These are phyloP conservation scores for Tromatobia lineatoria DNA, from an alignment of 2,888 invertebrate species.

Conservation along the genomic window DNA sequence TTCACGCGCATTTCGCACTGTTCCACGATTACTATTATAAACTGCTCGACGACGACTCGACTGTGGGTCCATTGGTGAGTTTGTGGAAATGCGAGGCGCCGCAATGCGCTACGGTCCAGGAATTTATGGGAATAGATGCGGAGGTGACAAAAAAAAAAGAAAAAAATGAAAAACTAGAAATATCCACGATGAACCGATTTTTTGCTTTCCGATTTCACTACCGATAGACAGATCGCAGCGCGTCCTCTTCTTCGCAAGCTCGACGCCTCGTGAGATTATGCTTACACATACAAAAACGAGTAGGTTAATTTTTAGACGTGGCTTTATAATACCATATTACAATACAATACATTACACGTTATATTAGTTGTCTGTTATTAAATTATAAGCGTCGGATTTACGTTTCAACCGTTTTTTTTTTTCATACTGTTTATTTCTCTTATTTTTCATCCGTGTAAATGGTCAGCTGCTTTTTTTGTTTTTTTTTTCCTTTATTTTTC, in stretches of 20 bases:
- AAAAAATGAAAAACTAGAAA: slow-evolving; percentile 20
- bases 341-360: slow-evolving; percentile 83
- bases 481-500: slow-evolving; percentile 54
- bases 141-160: not conserved
- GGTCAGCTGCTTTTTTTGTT: slow-evolving; percentile 68
- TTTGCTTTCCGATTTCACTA: slow-evolving; percentile 17
- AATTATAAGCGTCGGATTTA: slow-evolving; percentile 81
- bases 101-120: slow-evolving; percentile 42
- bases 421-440: slow-evolving; percentile 59
- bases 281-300: slow-evolving; percentile 79
- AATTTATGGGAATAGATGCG: slow-evolving; percentile 6
- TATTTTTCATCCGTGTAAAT: slow-evolving; percentile 55
- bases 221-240: slow-evolving; percentile 22
- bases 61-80: slow-evolving; percentile 51
- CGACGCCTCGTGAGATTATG: slow-evolving; percentile 75
- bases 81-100: slow-evolving; percentile 42
- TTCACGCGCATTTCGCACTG: slow-evolving; percentile 41
- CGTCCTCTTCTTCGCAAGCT: slow-evolving; percentile 41
- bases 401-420: slow-evolving; percentile 58
- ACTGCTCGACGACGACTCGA: slow-evolving; percentile 59
- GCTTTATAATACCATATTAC: slow-evolving; percentile 82
- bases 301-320: slow-evolving; percentile 72
- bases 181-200: not conserved
- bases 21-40: slow-evolving; percentile 32
- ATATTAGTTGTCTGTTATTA: slow-evolving; percentile 82